Evolutionary conservation across 1,140 invertebrate genomes (phyloP).

Genomic region (Eumaeus atala): DNA sequence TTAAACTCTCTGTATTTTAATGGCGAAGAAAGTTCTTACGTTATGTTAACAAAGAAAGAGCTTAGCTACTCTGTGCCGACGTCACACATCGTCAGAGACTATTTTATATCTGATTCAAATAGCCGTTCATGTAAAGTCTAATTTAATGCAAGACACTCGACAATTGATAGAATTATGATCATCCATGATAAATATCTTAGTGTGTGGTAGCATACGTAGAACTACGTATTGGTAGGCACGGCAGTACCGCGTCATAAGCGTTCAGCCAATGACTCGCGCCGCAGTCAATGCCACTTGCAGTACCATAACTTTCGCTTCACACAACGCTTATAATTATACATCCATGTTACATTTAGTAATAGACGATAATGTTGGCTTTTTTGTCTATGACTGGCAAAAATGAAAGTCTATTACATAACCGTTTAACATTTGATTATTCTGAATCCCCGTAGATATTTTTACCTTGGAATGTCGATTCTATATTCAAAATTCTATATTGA

Average conservation of each 20-base stretch:
- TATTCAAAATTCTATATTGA: neutral
- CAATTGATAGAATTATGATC: too few species aligned
- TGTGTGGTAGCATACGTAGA: slow-evolving; percentile 21
- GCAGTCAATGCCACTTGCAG: slow-evolving; percentile 46
- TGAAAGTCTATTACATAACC: slow-evolving; percentile 5
- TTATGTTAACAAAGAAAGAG: slow-evolving; percentile 7
- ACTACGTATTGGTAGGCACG: slow-evolving; percentile 25
- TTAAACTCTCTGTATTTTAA: neutral
- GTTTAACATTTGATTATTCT: too few species aligned
- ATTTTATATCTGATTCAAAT: neutral
- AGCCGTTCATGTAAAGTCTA: too few species aligned
- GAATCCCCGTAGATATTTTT: too few species aligned
- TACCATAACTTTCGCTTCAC: slow-evolving; percentile 42
- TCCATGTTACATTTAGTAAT: slow-evolving; percentile 6
- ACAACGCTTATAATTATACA: slow-evolving; percentile 13
- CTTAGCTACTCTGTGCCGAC: too few species aligned
- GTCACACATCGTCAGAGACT: neutral
- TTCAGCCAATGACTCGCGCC: slow-evolving; percentile 34
- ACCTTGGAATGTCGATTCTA: neutral
- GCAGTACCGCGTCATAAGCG: slow-evolving; percentile 24
- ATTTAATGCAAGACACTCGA: too few species aligned
- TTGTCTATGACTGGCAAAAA: slow-evolving; percentile 8
- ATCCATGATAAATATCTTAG: too few species aligned
- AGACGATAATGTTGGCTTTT: slow-evolving; percentile 1
- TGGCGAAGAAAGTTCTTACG: neutral